Evolutionary conservation across 1,140 invertebrate species (phyloP).

Genomic region (Sycophila sp.): DNA sequence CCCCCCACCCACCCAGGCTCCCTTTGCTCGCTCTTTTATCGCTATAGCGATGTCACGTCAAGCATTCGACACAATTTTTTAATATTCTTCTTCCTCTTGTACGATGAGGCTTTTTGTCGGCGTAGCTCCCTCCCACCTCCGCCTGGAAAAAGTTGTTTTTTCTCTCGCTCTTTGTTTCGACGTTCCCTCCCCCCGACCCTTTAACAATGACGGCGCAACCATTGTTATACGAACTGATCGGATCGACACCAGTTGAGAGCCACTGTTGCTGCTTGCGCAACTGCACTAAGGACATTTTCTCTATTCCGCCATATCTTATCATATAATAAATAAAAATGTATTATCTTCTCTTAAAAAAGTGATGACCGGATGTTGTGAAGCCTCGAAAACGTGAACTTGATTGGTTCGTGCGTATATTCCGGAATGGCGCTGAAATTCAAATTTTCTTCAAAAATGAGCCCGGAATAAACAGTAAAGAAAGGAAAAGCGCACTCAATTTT

Average conservation of each 20-base stretch:
- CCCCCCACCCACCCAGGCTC: background rate
- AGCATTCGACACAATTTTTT: slow-evolving; percentile 37
- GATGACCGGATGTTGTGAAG: too few relatives aligned
- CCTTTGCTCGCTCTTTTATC: background rate
- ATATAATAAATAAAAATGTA: too few relatives aligned
- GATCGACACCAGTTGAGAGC: too few relatives aligned
- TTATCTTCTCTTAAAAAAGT: too few relatives aligned
- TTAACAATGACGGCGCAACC: background rate
- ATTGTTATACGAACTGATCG: background rate
- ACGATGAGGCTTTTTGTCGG: slow-evolving; percentile 32
- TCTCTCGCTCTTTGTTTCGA: slow-evolving; percentile 36
- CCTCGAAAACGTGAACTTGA: too few relatives aligned
- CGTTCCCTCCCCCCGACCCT: background rate
- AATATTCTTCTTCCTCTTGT: slow-evolving; percentile 21
- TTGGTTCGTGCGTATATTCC: too few relatives aligned
- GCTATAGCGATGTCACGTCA: background rate
- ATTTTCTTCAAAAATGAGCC: too few relatives aligned
- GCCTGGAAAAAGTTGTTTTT: slow-evolving; percentile 30
- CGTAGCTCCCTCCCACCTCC: background rate
- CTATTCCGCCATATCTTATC: background rate
- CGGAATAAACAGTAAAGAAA: too few relatives aligned
- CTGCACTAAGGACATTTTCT: too few relatives aligned
- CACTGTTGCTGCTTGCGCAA: too few relatives aligned
- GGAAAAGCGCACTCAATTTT: too few relatives aligned
- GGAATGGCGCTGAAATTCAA: too few relatives aligned